A percentile compares a stretch with the other conserved stretches of the same genome.
Conservation (phyloP, 2,113 vertebrate genomes). For the Azemiops feae region DNA sequence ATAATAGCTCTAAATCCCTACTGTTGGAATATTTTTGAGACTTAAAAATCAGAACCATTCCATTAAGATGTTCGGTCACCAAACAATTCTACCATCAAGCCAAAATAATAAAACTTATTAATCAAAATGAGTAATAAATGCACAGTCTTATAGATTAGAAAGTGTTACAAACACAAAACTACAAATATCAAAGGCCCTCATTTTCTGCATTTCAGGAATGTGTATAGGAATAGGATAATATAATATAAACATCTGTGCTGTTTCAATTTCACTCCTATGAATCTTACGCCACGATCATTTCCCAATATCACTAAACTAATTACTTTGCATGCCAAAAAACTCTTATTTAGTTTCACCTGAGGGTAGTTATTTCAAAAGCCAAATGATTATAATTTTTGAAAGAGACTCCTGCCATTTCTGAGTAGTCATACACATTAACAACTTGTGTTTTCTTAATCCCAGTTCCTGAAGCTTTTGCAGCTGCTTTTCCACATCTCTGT, state of each 20-base stretch:
- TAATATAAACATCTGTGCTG: background rate
- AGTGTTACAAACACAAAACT: background rate
- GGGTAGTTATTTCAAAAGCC: background rate
- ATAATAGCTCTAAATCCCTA: background rate
- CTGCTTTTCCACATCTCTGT: background rate
- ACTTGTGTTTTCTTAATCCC: background rate
- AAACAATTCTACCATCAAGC: background rate
- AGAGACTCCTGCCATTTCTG: background rate
- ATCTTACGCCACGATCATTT: background rate
- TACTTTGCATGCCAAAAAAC: background rate
- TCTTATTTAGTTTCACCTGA: background rate
- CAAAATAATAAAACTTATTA: background rate
- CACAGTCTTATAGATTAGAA: background rate
- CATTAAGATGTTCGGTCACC: background rate
- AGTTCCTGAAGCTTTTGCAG: background rate
- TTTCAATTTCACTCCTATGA: slow-evolving; percentile 1
- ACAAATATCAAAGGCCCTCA: background rate
- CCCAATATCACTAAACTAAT: slow-evolving; percentile 7
- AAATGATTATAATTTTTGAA: background rate
- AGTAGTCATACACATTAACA: background rate
- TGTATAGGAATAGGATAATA: background rate
- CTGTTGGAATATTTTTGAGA: background rate
- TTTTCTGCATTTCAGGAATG: background rate
- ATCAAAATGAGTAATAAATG: background rate
- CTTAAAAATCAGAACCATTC: background rate